Percentiles rank a stretch among this genome's conserved stretches.
Evolutionary conservation across 2,888 invertebrate genomes (phyloP).

Genomic region (Loripinus fragilis): DNA sequence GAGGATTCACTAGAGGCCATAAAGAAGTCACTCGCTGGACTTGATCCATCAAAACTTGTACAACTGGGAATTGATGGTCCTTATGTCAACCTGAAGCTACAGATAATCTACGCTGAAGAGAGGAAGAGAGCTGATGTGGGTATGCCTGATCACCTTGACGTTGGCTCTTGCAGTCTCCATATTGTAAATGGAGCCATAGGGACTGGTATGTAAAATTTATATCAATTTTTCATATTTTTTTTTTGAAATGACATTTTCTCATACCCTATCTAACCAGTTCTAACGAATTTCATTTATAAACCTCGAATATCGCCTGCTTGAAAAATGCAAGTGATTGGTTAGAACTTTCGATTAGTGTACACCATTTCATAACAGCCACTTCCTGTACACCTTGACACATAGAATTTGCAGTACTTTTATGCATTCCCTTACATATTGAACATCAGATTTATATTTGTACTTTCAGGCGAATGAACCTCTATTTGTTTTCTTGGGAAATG

Average conservation of each 20-base stretch:
- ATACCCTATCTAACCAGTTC: background rate
- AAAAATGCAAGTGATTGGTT: background rate
- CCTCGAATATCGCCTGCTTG: background rate
- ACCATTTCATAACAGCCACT: too few relatives aligned
- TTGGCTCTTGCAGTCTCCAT: background rate
- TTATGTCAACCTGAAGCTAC: slow-evolving; percentile 29
- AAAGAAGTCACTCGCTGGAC: slow-evolving; percentile 40
- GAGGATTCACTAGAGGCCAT: slow-evolving; percentile 57
- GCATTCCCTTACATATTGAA: too few relatives aligned
- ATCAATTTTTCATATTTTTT: background rate
- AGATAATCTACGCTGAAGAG: slow-evolving; percentile 21
- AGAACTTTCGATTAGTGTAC: background rate
- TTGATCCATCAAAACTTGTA: slow-evolving; percentile 18
- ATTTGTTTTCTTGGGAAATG: too few relatives aligned
- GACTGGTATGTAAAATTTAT: background rate
- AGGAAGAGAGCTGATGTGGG: slow-evolving; percentile 17
- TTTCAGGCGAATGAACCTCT: too few relatives aligned
- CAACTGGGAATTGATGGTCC: slow-evolving; percentile 43
- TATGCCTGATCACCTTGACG: background rate
- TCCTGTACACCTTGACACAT: too few relatives aligned
- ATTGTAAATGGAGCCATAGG: background rate
- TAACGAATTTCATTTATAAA: too few relatives aligned
- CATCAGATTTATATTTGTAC: too few relatives aligned
- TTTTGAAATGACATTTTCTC: background rate
- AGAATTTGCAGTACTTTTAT: too few relatives aligned